Evolutionary conservation across 1,140 invertebrate genomes (phyloP), one percentile per base, ranked within the genome.

Genomic region (Lordiphosa clarofinis): DNA sequence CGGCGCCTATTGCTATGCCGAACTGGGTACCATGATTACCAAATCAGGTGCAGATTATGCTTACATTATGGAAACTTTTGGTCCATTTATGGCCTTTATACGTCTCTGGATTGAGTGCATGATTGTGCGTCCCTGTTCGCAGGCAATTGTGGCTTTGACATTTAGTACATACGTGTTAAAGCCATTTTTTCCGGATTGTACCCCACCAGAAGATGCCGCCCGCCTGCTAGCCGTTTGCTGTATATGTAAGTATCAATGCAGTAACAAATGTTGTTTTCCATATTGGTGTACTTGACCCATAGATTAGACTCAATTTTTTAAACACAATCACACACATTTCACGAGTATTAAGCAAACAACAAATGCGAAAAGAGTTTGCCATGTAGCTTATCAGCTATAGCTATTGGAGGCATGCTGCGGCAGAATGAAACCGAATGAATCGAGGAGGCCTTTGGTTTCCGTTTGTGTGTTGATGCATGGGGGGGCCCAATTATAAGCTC

Each of bases 81-180:
- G 98, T 0, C 95, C 97, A 0, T 96, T 99, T 81, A 90, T 97
- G 67, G 97, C 97, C 0, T 99, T 99, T 90, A 92, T 99, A 60
- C 92, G 98, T 38, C 91, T 99, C 0, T 99, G 98, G 98, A 96
- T 99, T 35, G 97, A 98, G 88, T 97, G 96, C 70, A 97, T 99
- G 94, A 98, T 99, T 69, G 97, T 99, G 38, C 90, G 98, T 62
- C 98, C 98, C 6, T 96, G 96, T 88, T 97, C 97, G 0, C 96
- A 93, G 90, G 97, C 97, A 1, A 98, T 98, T 67, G 97, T 99
- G 1, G 97, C 97, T 0, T 91, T 98, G 39, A 98, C 97, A 1
- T 98, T 98, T 89, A 96, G 96, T 68, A 93, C 95, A 12, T 98
- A 98, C 89, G 96, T 97, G 6, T 90, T 98, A 72, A 97, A 97